Conservation (phyloP, 2,888 invertebrate genomes). For the Apomyelois bistriatella region DNA sequence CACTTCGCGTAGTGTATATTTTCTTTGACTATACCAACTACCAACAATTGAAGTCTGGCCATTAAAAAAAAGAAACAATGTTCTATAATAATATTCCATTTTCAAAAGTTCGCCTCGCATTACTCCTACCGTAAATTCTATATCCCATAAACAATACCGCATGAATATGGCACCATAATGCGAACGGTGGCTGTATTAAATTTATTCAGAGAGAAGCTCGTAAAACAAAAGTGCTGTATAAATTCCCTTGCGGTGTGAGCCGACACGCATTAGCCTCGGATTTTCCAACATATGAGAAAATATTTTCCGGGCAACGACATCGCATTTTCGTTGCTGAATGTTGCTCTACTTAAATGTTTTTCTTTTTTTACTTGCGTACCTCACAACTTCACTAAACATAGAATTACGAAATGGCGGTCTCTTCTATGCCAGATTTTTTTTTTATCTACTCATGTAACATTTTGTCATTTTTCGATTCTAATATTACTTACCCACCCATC, state of each 20-base stretch:
- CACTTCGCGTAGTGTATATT: too few species aligned
- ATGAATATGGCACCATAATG: conserved; percentile 35
- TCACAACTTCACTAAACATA: too few species aligned
- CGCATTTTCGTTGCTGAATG: conserved; percentile 33
- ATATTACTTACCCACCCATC: too few species aligned
- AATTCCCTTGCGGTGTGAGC: conserved; percentile 53
- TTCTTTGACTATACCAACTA: too few species aligned
- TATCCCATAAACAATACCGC: conserved; percentile 12
- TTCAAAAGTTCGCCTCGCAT: neutral
- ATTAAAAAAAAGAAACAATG: neutral
- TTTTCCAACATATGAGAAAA: conserved; percentile 76
- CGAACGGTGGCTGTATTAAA: conserved; percentile 40
- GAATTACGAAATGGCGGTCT: too few species aligned
- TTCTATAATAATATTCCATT: neutral
- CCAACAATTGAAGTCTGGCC: neutral
- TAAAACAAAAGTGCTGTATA: conserved; percentile 75
- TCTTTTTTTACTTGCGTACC: too few species aligned
- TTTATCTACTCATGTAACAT: too few species aligned
- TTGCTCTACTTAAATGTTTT: conserved; percentile 46
- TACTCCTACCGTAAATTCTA: neutral
- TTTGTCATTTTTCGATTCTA: too few species aligned
- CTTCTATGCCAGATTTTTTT: too few species aligned
- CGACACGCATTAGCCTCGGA: conserved; percentile 64
- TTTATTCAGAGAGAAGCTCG: conserved; percentile 56
- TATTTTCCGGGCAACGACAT: conserved; percentile 53